A percentile compares a stretch with the other conserved stretches of the same genome.
Conservation (phyloP, 2,113 vertebrate species). For the Aphelocoma coerulescens region DNA sequence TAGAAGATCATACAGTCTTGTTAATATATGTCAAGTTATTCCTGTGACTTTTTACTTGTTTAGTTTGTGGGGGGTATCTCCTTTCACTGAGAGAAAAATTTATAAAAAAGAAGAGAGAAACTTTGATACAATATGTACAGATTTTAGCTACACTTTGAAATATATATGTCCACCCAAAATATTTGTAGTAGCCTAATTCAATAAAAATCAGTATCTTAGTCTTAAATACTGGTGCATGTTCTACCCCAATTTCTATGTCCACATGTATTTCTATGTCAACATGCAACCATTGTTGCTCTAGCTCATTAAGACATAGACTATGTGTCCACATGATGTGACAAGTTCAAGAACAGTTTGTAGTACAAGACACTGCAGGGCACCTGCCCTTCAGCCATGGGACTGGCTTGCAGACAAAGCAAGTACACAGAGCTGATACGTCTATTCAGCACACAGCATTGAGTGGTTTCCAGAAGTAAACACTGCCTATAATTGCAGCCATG, state of each 20-base stretch:
- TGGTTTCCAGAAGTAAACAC: background rate
- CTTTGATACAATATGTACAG: background rate
- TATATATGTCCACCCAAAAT: background rate
- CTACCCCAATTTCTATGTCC: background rate
- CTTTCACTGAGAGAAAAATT: background rate
- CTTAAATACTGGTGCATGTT: background rate
- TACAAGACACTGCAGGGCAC: background rate
- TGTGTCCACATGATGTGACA: too few relatives aligned
- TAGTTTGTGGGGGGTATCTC: background rate
- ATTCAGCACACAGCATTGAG: background rate
- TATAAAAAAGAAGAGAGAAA: rapidly evolving
- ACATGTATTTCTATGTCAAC: background rate
- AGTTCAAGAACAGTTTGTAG: background rate
- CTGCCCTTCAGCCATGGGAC: background rate
- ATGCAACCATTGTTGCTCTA: background rate
- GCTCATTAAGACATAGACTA: background rate
- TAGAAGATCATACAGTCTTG: background rate
- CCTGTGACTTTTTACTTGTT: background rate
- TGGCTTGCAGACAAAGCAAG: background rate
- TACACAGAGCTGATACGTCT: background rate
- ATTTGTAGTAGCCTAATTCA: background rate
- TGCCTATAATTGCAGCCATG: background rate
- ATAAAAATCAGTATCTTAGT: background rate
- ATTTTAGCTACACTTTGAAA: background rate
- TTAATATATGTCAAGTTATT: background rate